Evolutionary conservation across 2,113 vertebrate species (phyloP).

Genomic region (Pyrgilauda ruficollis): DNA sequence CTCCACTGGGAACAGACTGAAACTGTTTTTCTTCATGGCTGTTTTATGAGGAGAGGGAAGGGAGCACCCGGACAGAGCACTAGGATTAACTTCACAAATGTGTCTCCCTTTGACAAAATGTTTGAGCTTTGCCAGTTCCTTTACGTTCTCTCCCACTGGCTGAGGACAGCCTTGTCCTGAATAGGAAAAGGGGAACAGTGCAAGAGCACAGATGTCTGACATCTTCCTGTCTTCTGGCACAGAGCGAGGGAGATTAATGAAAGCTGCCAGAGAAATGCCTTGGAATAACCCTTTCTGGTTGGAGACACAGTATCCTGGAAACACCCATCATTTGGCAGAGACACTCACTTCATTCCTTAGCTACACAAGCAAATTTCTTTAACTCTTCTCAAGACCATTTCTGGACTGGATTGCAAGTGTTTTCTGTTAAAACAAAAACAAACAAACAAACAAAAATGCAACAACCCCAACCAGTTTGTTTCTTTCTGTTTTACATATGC

Average conservation of each 20-base stretch:
- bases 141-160: background rate
- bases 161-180: slow-evolving; percentile 6
- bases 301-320: slow-evolving; percentile 20
- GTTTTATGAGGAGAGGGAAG: background rate
- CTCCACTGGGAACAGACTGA: background rate
- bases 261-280: slow-evolving; percentile 28
- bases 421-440: background rate
- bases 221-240: slow-evolving; percentile 18
- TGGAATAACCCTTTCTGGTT: slow-evolving; percentile 27
- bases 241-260: background rate
- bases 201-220: slow-evolving; percentile 5
- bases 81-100: background rate
- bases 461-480: background rate
- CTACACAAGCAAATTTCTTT: background rate
- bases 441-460: background rate
- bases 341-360: background rate
- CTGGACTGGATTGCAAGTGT: background rate
- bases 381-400: background rate
- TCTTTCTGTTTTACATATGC: slow-evolving; percentile 50
- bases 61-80: background rate
- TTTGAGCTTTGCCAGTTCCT: slow-evolving; percentile 20
- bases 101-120: background rate
- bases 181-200: background rate
- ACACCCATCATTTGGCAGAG: slow-evolving; percentile 13
- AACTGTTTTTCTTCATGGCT: background rate